Evolutionary conservation across 2,113 vertebrate species (phyloP), one percentile per base, ranked within the genome.

Genomic region (Cephalopterus ornatus): DNA sequence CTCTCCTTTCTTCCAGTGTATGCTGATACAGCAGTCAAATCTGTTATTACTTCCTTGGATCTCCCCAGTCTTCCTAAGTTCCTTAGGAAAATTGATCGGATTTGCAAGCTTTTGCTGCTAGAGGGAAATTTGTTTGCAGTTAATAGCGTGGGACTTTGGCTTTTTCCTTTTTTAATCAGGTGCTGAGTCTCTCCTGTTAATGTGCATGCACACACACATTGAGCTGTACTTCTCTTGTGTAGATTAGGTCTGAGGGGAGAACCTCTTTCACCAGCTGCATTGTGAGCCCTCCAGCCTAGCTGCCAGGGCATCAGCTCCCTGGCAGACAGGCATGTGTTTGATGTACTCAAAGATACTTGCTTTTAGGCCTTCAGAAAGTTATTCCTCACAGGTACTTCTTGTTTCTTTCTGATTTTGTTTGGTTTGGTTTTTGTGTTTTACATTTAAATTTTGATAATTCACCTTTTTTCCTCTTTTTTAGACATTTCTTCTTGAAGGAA

Each of bases 261-360:
- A 61, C 61, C 27, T 67, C 55, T 85, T 76, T 72, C 56, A 72
- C 35, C 75, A 79, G 85, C 91, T 83, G 94, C 71, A 27, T 72
- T 63, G 52, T 2, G 3, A 55, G 44, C 56, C 30, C 23, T 53
- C 41, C n/a, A 41, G 67, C 23, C 33, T 14, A 5, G 41, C 33
- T 63, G 37, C 28, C 5, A 8, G 26, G 72, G 37, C 47, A 62
- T 56, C 24, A 2, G 44, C 41, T 83, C 41, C 27, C 33, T 37
- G 35, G 41, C 72, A 62, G 46, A 8, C 0, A 1, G 23, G 33
- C 49, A 35, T 1, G 1, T 33, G 22, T n/a, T 22, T 56, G 58
- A 41, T 46, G 39, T 30, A 42, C 49, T 42, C 32, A 72, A 13
- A 85, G 42, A 20, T 42, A 21, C 2, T 37, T 68, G 26, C 21